phyloP scores from a whole-genome alignment of 2,888 invertebrate genomes.

The Volucella inanis region DNA sequence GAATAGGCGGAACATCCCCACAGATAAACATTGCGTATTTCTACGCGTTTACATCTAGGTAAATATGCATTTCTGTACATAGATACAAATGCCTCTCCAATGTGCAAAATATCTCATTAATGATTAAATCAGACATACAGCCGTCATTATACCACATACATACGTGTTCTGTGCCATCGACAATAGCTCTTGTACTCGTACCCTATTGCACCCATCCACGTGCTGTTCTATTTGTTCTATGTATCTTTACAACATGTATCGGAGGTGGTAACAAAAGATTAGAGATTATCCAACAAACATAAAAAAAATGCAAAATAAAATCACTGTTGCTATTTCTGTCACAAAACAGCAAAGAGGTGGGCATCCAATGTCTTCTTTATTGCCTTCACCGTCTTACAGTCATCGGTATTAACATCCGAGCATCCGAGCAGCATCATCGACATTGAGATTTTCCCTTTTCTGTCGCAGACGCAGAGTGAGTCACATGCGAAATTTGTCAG shows the following conservation, averaged over 20 bases:
- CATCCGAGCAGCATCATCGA: conserved; percentile 28
- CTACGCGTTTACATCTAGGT: background rate
- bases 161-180: background rate
- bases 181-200: conserved; percentile 2
- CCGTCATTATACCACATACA: conserved; percentile 37
- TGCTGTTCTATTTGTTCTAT: background rate
- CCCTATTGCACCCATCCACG: background rate
- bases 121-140: conserved; percentile 43
- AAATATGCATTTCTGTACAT: background rate
- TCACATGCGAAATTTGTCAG: conserved; percentile 31
- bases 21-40: background rate
- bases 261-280: conserved; percentile 1
- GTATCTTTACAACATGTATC: conserved; percentile 3
- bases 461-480: conserved; percentile 21
- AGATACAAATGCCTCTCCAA: background rate
- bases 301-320: background rate
- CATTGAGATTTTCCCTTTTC: conserved; percentile 15
- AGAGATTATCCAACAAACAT: conserved; percentile 3
- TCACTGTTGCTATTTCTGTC: conserved; percentile 4
- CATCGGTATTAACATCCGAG: conserved; percentile 20
- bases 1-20: background rate
- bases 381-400: conserved; percentile 18
- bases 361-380: conserved; percentile 14
- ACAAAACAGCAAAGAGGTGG: conserved; percentile 11
- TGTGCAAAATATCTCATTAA: conserved; percentile 61